Percentiles rank a stretch among this genome's conserved stretches.
These are phyloP conservation scores for Noctua janthina DNA, from an alignment of 2,888 invertebrate genomes.

Conservation along the genomic window DNA sequence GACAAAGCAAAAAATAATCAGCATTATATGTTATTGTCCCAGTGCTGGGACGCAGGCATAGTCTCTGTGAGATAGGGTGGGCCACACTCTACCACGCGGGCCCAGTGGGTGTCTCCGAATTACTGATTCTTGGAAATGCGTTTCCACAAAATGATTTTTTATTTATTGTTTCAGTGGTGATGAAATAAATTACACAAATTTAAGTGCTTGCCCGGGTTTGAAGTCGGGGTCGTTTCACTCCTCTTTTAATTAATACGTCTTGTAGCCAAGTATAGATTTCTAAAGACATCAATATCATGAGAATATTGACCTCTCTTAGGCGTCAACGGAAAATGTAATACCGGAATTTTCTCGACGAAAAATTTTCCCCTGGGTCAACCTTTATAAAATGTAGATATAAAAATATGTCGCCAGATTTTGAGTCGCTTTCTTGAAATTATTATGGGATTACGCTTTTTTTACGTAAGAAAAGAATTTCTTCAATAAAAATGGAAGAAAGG, in stretches of 20 bases:
- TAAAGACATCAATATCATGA: constrained; percentile 19
- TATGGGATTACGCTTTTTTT: constrained; percentile 47
- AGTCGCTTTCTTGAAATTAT: constrained; percentile 49
- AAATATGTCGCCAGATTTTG: constrained; percentile 40
- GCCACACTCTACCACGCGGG: no score
- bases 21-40: neutral
- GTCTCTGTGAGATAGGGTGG: neutral
- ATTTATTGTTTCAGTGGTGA: neutral
- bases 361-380: constrained; percentile 28
- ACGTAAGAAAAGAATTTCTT: constrained; percentile 31
- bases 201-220: neutral
- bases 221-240: neutral
- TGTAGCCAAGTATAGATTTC: neutral
- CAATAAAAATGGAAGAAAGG: constrained; percentile 41
- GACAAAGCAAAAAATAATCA: neutral
- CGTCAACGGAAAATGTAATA: constrained; percentile 56
- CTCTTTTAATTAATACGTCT: neutral
- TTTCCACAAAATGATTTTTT: neutral
- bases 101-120: neutral
- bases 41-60: neutral
- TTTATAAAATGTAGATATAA: constrained; percentile 45
- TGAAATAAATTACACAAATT: neutral
- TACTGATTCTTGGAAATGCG: neutral
- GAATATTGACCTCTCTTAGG: constrained; percentile 27
- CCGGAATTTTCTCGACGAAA: constrained; percentile 37